Conservation (phyloP, 1,140 invertebrate species). For the Lucilia sericata region DNA sequence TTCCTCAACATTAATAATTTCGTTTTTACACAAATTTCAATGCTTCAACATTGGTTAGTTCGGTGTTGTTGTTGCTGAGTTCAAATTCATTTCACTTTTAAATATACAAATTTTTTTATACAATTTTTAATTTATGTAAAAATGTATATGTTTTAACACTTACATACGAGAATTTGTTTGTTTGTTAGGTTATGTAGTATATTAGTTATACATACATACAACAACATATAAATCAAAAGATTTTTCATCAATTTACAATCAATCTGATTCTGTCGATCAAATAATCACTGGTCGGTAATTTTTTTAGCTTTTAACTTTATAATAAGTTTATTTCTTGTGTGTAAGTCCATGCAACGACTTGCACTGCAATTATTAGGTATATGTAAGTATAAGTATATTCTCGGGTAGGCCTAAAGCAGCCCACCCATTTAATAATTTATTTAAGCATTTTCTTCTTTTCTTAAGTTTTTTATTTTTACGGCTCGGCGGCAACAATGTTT, state of each 20-base stretch:
- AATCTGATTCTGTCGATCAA: not conserved
- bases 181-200: too few species aligned
- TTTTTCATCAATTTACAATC: not conserved
- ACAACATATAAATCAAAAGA: not conserved
- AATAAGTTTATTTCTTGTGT: not conserved
- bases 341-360: not conserved
- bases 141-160: too few species aligned
- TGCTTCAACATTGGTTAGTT: too few species aligned
- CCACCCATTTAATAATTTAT: not conserved
- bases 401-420: not conserved
- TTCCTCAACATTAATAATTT: too few species aligned
- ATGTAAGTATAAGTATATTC: not conserved
- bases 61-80: too few species aligned
- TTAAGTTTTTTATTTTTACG: slow-evolving; percentile 47
- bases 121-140: not conserved
- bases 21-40: too few species aligned
- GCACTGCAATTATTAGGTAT: too few species aligned
- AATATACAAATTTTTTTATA: slow-evolving; percentile 11
- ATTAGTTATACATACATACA: too few species aligned
- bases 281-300: not conserved
- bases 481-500: slow-evolving; percentile 65
- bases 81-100: too few species aligned
- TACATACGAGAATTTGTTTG: too few species aligned
- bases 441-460: not conserved
- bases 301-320: not conserved